Evolutionary conservation across 2,797 vertebrate genomes (phyloP), one percentile per base, ranked within the genome.

Genomic region (Myotis daubentonii): DNA sequence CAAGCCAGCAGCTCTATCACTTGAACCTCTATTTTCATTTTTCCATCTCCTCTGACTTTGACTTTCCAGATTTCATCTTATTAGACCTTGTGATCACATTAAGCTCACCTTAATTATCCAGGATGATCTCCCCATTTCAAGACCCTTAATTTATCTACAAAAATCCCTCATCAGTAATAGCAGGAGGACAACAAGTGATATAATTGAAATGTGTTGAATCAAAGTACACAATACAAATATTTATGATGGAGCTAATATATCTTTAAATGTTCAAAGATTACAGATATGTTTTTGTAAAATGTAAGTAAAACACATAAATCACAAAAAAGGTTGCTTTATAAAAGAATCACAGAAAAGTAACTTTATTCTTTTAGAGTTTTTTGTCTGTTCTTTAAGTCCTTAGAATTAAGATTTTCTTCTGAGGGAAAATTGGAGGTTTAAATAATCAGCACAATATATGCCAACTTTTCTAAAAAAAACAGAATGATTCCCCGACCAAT

Each of bases 281-380:
- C 3, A 88, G 65, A 68, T 60, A 10, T 19, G 3, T 23, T 79
- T 53, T 66, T 33, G 17, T 10, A 83, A 84, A 85, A 23, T 1
- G 3, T 44, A 9, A 79, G 4, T 70, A 0, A 91, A 92, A 17
- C 20, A 75, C 76, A 55, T 33, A 62, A 57, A 47, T 51, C 8
- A 53, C 74, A 86, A 74, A 65, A 55, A 9, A 1, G 30, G n/a
- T 38, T 65, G 1, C 17, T 44, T 51, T 66, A 19, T 38, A n/a
- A 80, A 86, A 72, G 3, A 75, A 22, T 44, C 1, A 87, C 3
- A 55, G n/a, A 70, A 86, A 76, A 86, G 20, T 68, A 62, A 15
- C 3, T 92, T 89, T 53, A 53, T 88, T 95, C 9, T 82, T 16
- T 79, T 22, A 65, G 25, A 94, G 55, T 13, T 92, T 78, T 36